A percentile compares a stretch with the other conserved stretches of the same genome.
Conservation (phyloP, 2,113 vertebrate genomes). For the Ahaetulla prasina region DNA sequence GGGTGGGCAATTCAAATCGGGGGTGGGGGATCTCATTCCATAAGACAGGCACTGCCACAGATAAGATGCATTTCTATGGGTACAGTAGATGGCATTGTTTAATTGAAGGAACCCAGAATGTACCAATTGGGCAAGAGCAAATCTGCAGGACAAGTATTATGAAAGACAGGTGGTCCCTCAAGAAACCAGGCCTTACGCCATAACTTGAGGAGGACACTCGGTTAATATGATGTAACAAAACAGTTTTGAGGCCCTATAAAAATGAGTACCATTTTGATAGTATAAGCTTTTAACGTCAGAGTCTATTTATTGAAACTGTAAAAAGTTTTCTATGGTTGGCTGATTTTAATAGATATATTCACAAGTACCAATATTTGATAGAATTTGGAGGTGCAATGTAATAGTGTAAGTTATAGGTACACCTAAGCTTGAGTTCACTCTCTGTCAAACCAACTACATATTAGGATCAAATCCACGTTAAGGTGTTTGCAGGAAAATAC, state of each 20-base stretch:
- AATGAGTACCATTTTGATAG: not conserved
- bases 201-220: too few species aligned
- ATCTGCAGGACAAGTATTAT: too few species aligned
- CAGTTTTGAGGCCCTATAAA: not conserved
- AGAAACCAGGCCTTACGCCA: too few species aligned
- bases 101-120: too few species aligned
- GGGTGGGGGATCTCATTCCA: too few species aligned
- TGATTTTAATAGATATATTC: not conserved
- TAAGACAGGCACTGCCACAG: too few species aligned
- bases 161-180: too few species aligned
- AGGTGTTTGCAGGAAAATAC: not conserved
- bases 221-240: not conserved
- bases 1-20: too few species aligned
- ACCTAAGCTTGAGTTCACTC: not conserved
- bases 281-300: not conserved
- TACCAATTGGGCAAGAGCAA: too few species aligned
- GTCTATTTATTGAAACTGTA: not conserved
- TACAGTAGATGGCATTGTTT: too few species aligned
- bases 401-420: not conserved
- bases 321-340: not conserved
- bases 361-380: not conserved
- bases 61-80: too few species aligned
- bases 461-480: not conserved
- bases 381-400: not conserved
- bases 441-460: not conserved